Evolutionary conservation across 92 coral and sea anemone species (phyloP).

Genomic region (Parazoanthus darwini): DNA sequence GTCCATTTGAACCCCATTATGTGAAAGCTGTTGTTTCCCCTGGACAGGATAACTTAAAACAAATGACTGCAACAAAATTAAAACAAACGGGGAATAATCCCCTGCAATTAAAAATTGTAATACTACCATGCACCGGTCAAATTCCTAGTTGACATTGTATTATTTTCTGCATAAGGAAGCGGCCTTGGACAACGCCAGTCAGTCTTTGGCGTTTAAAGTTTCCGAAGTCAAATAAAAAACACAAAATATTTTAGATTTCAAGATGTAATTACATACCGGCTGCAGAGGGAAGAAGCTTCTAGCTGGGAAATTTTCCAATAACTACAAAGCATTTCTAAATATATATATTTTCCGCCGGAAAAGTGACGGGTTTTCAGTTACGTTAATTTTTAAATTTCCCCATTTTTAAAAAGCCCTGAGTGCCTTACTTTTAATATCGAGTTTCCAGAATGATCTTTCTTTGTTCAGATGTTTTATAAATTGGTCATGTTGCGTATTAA

Average conservation of each 20-base stretch:
- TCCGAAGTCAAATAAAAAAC: background rate
- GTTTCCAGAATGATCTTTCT: too few relatives aligned
- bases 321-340: background rate
- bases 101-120: background rate
- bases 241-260: background rate
- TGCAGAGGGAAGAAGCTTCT: background rate
- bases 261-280: background rate
- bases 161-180: background rate
- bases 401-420: too few relatives aligned
- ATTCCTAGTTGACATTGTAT: background rate
- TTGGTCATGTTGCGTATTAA: too few relatives aligned
- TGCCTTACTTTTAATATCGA: too few relatives aligned
- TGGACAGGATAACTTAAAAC: background rate
- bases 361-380: background rate
- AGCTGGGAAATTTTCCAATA: background rate
- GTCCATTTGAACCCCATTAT: background rate
- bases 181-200: background rate
- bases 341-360: background rate
- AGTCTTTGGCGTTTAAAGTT: background rate
- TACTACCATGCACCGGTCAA: too few relatives aligned
- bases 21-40: background rate
- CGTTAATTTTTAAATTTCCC: background rate
- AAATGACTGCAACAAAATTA: background rate
- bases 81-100: background rate
- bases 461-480: too few relatives aligned